Base-by-base conservation (phyloP, 1,140 invertebrate genomes). In the Scaptomyza pallida region DNA sequence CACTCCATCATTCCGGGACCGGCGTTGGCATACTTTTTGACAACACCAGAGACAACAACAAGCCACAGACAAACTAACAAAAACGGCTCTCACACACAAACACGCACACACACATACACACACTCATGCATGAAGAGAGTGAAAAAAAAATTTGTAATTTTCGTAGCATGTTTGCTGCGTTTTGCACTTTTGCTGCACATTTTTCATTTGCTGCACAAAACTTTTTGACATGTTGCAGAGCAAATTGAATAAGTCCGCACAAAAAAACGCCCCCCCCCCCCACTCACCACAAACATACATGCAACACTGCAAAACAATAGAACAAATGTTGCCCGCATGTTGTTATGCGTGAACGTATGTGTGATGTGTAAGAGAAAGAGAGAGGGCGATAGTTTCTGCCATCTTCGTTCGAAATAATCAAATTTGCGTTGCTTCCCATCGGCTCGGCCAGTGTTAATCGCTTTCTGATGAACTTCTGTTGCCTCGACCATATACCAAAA, bases 151-250 rank as follows among this genome's bases (percentile, higher is more conserved):
- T 70, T 63, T 55, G 81, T 85, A 86, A 85, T 85, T 85, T 85
- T 85, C 82, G 77, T 73, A 74, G 77, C 73, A 86, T 86, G 82
- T 86, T 86, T 86, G 82, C 82, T 85, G 81, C 81, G 81, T 86
- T 85, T 85, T 85, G 82, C 81, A 88, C 82, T 86, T 81, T 86
- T 86, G 17, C 59, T 75, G 70, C 85, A 86, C 82, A 86, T 86
- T 86, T 86, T 86, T 86, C 81, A 86, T 86, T 72, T 81, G 77
- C 65, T 59, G 77, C 73, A 62, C 65, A 78, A 77, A 86, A 86
- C 81, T 86, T 86, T 86, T 86, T 86, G 81, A 86, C 81, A 86
- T 86, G 81, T 86, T 86, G 81, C 82, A 81, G 77, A 77, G 77
- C 81, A 86, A 86, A 86, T 86, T 86, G 81, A 86, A 86, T 86